These are phyloP conservation scores for Myanophis thanlyinensis DNA, from an alignment of 2,113 vertebrate species.

Conservation along the genomic window DNA sequence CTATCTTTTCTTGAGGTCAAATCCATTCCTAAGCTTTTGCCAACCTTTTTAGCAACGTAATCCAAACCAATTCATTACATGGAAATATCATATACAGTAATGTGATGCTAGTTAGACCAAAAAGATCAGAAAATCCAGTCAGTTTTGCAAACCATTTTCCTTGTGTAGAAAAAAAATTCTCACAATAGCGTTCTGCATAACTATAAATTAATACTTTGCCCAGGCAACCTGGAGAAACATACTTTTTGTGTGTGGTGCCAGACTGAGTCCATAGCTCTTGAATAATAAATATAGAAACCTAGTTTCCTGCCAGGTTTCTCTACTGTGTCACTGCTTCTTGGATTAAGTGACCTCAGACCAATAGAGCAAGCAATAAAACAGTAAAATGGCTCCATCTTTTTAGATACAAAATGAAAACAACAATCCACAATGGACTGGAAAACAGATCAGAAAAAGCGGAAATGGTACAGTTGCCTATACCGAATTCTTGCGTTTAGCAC, in stretches of 20 bases:
- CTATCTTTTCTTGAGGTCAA: background rate
- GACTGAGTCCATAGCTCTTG: background rate
- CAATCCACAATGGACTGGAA: background rate
- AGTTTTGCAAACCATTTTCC: background rate
- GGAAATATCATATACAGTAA: background rate
- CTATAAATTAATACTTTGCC: background rate
- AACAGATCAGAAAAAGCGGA: background rate
- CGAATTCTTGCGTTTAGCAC: background rate
- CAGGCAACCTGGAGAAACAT: background rate
- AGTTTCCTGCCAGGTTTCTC: background rate
- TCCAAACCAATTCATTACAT: background rate
- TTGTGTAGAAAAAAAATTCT: background rate
- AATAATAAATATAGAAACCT: background rate
- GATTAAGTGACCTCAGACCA: background rate
- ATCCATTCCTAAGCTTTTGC: slow-evolving; percentile 1
- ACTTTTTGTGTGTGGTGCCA: background rate
- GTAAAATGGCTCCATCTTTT: background rate
- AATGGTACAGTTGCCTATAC: background rate
- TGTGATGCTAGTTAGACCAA: background rate
- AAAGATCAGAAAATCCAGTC: background rate
- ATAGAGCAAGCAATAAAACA: slow-evolving; percentile 6
- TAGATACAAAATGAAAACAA: slow-evolving; percentile 5
- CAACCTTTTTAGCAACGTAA: background rate
- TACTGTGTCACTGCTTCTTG: background rate
- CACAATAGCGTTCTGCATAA: background rate